Percentiles rank a stretch among this genome's conserved stretches.
phyloP scores from a whole-genome alignment of 1,140 invertebrate genomes.

The Aphelenchoides avenae region DNA sequence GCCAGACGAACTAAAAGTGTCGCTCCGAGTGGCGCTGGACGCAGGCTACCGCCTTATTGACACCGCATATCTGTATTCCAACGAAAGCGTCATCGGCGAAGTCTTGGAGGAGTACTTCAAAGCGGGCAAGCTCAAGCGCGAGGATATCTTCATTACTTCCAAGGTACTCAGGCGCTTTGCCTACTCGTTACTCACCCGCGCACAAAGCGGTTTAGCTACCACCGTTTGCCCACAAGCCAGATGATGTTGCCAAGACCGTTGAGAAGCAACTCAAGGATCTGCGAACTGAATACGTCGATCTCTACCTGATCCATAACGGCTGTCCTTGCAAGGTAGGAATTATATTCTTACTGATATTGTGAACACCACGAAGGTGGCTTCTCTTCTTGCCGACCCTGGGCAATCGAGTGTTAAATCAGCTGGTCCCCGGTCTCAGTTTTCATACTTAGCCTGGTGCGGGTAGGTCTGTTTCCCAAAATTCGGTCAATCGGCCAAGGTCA shows the following conservation, averaged over 20 bases:
- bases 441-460: neutral
- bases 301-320: constrained; percentile 77
- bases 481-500: too few species aligned
- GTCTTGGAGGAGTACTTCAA: constrained; percentile 37
- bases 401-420: too few species aligned
- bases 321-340: constrained; percentile 22
- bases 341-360: too few species aligned
- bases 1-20: constrained; percentile 67
- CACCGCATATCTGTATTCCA: constrained; percentile 32
- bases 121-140: constrained; percentile 37
- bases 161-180: neutral
- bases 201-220: too few species aligned
- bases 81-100: constrained; percentile 33
- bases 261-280: constrained; percentile 70
- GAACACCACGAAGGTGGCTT: too few species aligned
- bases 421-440: too few species aligned
- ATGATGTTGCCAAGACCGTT: constrained; percentile 66
- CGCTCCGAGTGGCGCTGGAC: constrained; percentile 67
- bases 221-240: too few species aligned
- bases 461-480: too few species aligned
- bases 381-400: too few species aligned
- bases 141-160: too few species aligned
- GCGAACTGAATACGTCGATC: constrained; percentile 74
- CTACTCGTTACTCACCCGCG: neutral
- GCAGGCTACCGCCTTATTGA: constrained; percentile 71